Base-by-base conservation (phyloP, 2,113 vertebrate species). In the Canis aureus region DNA sequence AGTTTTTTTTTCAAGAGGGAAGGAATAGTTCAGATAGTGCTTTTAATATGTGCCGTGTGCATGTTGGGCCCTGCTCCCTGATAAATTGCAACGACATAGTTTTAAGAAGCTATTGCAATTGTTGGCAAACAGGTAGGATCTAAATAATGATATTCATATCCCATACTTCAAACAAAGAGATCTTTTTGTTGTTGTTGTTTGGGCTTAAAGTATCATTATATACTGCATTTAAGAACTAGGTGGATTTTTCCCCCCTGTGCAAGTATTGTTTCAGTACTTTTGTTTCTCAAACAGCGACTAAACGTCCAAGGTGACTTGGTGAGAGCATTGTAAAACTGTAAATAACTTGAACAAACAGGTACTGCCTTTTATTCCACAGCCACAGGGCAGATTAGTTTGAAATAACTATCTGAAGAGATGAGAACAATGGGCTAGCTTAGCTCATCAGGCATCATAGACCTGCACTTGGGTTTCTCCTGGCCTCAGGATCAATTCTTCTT, bases 241-340 rank as follows among this genome's bases (percentile, higher is more conserved):
- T 97, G 85, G 89, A 23, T 35, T 73, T 89, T 90, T 11, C 4
- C 5, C 43, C 43, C 5, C 43, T 43, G 0, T 20, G 2, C 35
- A 93, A 85, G 96, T 29, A 27, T 51, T 89, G 81, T 96, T 97
- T 97, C 57, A 59, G 67, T 38, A 19, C 80, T 92, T 97, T 98
- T 98, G 95, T 98, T 98, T 83, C 83, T 96, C 8, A 95, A 97
- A 91, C 95, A 94, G 74, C 93, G 80, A 49, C 86, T 95, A 87
- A 98, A 96, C 89, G 85, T 74, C 98, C 97, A 98, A 98, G 98
- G 98, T 94, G 98, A 97, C 94, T 95, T 94, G 92, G 32, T 73
- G 82, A 95, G 95, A 95, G 90, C 84, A 49, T 94, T 97, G 96
- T 94, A 88, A 97, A 94, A 73, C 51, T 62, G 89, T 91, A 95